A percentile compares a stretch with the other conserved stretches of the same genome.
These are phyloP conservation scores for Crocallis elinguaria DNA, from an alignment of 2,888 invertebrate genomes.

Conservation along the genomic window DNA sequence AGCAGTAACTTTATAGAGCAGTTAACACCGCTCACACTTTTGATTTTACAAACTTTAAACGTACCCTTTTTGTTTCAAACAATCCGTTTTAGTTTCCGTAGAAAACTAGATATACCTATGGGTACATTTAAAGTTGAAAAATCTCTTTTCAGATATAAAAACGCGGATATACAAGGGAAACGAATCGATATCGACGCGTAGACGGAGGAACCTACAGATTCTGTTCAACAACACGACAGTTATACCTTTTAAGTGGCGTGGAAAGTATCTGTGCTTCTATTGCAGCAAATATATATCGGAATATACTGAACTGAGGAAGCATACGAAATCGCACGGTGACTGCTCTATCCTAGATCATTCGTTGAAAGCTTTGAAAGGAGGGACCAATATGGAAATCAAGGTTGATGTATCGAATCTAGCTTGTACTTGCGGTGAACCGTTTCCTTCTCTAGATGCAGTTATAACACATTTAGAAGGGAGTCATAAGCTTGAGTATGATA, in stretches of 20 bases:
- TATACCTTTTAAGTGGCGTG: constrained; percentile 81
- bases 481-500: constrained; percentile 70
- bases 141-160: constrained; percentile 75
- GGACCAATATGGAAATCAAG: constrained; percentile 78
- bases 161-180: constrained; percentile 65
- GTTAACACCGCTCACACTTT: background rate
- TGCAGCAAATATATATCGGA: constrained; percentile 71
- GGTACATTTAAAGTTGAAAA: constrained; percentile 79
- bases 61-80: constrained; percentile 54
- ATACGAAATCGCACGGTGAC: constrained; percentile 69
- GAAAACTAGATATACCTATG: constrained; percentile 40
- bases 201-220: constrained; percentile 72
- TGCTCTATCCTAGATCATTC: constrained; percentile 73
- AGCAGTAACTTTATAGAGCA: background rate
- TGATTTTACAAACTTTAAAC: constrained; percentile 57
- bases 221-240: constrained; percentile 76
- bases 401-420: constrained; percentile 68
- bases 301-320: constrained; percentile 64
- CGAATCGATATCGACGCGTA: constrained; percentile 73
- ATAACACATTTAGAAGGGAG: constrained; percentile 61
- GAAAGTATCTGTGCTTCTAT: constrained; percentile 76
- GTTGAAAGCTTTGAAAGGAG: constrained; percentile 72
- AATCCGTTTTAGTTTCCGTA: constrained; percentile 36
- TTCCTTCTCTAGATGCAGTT: constrained; percentile 54
- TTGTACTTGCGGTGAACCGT: constrained; percentile 66